Conservation (phyloP, 2,113 vertebrate genomes). For the Mustela nigripes region DNA sequence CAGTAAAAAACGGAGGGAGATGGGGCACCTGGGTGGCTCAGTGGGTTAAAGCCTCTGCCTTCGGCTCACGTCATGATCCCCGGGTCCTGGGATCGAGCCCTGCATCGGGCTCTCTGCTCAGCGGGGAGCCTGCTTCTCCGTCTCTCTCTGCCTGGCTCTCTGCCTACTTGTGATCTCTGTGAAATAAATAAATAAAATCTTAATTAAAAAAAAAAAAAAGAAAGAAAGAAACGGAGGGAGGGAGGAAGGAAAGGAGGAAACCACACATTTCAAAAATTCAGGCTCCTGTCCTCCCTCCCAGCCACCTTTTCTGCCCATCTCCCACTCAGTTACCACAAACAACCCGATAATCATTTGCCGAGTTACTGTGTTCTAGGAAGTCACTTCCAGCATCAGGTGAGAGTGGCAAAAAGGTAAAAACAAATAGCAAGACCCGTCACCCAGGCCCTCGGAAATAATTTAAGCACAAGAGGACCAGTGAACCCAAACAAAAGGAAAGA, state of each 20-base stretch:
- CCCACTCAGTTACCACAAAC: background rate
- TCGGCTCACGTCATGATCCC: too few species aligned
- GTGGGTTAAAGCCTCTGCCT: too few species aligned
- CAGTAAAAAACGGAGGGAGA: background rate
- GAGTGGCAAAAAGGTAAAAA: background rate
- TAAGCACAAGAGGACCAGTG: background rate
- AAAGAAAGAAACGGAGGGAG: too few species aligned
- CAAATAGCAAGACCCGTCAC: background rate
- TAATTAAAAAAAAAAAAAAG: too few species aligned
- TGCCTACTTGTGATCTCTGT: too few species aligned
- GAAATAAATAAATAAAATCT: too few species aligned
- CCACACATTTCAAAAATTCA: background rate
- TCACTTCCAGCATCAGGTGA: background rate
- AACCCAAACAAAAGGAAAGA: background rate
- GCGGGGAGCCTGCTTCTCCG: too few species aligned
- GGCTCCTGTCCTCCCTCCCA: background rate
- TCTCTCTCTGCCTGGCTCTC: too few species aligned
- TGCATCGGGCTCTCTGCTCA: too few species aligned
- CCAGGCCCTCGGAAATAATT: background rate
- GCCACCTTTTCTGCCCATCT: background rate
- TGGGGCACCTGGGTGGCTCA: too few species aligned
- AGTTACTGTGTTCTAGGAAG: background rate
- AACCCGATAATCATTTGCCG: background rate
- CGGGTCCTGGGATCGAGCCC: too few species aligned
- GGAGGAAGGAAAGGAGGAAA: too few species aligned